Percentiles rank a stretch among this genome's conserved stretches.
These are phyloP conservation scores for Ataeniobius toweri DNA, from an alignment of 2,797 vertebrate species.

Conservation along the genomic window DNA sequence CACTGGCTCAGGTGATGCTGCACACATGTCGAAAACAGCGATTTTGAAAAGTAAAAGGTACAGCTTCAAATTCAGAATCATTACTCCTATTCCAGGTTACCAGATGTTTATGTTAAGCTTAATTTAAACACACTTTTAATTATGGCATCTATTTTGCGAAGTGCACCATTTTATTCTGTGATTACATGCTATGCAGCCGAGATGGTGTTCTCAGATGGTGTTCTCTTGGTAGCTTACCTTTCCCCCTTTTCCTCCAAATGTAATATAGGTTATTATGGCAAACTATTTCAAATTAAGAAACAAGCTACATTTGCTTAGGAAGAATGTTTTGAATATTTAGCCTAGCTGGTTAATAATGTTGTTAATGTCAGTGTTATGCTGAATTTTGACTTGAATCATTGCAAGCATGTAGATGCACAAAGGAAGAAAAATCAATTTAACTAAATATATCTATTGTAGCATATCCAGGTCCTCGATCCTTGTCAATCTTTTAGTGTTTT, in stretches of 20 bases:
- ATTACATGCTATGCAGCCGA: too few relatives aligned
- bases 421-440: neutral
- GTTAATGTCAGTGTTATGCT: too few relatives aligned
- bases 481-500: neutral
- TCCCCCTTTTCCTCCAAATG: too few relatives aligned
- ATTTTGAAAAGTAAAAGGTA: slow-evolving; percentile 3
- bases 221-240: too few relatives aligned
- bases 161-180: too few relatives aligned
- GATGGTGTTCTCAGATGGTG: too few relatives aligned
- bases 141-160: too few relatives aligned
- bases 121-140: neutral
- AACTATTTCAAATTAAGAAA: too few relatives aligned
- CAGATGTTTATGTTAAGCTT: neutral
- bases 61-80: neutral
- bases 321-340: too few relatives aligned
- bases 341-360: neutral
- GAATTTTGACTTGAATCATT: neutral
- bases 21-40: slow-evolving; percentile 19
- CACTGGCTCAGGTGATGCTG: slow-evolving; percentile 36
- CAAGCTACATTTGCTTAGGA: too few relatives aligned
- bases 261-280: too few relatives aligned
- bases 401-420: neutral
- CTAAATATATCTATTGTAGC: neutral
- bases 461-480: neutral
- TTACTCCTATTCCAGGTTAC: neutral